Conservation (phyloP, 2,888 invertebrate genomes). For the Stenodera caucasica region DNA sequence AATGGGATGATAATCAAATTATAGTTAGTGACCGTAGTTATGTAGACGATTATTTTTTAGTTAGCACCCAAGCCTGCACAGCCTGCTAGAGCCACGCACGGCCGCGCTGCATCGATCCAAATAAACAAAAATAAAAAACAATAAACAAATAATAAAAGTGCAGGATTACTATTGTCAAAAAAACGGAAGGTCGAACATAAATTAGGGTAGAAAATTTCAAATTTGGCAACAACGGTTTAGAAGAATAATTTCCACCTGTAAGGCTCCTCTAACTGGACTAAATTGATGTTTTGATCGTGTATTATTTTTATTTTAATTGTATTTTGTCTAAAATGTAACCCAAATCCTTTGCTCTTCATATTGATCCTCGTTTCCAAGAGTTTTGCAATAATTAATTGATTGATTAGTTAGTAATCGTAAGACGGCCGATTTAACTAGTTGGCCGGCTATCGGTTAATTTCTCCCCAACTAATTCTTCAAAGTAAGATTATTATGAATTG, state of each 20-base stretch:
- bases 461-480: conserved; percentile 40
- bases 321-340: background rate
- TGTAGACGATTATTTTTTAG: conserved; percentile 46
- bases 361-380: background rate
- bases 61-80: conserved; percentile 55
- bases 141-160: too few relatives aligned
- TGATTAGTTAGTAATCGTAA: background rate
- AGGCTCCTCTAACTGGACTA: conserved; percentile 55
- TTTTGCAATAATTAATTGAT: background rate
- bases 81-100: conserved; percentile 57
- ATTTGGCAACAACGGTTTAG: conserved; percentile 4
- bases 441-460: conserved; percentile 25
- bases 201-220: conserved; percentile 30
- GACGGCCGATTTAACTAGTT: conserved; percentile 27
- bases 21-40: conserved; percentile 48
- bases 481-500: conserved; percentile 36
- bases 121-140: too few relatives aligned
- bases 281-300: conserved; percentile 27
- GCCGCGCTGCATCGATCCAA: conserved; percentile 45
- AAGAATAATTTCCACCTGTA: conserved; percentile 43
- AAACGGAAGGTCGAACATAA: background rate
- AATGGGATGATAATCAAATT: conserved; percentile 49
- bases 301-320: conserved; percentile 6
- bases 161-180: conserved; percentile 38
- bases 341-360: conserved; percentile 12